Percentiles rank a stretch among this genome's conserved stretches.
phyloP scores from a whole-genome alignment of 2,113 vertebrate species.

The Ardeotis arabs region DNA sequence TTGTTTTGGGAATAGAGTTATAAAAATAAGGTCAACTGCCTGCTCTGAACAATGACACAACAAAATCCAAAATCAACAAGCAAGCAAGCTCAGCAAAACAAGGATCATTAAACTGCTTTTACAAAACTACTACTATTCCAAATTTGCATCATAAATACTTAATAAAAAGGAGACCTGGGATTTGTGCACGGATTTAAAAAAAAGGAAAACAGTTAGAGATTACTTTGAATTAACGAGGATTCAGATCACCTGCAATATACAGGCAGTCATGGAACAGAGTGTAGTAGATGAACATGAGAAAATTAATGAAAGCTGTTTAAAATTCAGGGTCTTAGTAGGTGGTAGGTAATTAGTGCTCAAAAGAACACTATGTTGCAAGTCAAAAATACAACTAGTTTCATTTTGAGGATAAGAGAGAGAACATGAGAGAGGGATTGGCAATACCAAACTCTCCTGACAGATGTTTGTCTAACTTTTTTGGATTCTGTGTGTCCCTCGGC shows the following conservation, averaged over 20 bases:
- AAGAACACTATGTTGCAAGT: neutral
- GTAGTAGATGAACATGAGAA: neutral
- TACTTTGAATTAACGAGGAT: neutral
- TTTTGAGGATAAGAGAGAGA: neutral
- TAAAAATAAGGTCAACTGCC: neutral
- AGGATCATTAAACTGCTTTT: neutral
- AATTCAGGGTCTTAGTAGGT: neutral
- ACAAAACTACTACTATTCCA: neutral
- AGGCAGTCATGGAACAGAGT: neutral
- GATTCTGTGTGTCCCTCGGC: too few relatives aligned
- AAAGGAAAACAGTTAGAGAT: neutral
- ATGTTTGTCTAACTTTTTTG: neutral
- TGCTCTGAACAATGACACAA: neutral
- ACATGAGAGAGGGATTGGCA: fast-evolving
- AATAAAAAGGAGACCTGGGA: neutral
- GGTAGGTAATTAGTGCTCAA: neutral
- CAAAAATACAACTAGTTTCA: neutral
- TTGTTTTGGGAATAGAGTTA: constrained; percentile 1
- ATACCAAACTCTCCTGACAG: neutral
- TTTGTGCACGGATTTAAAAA: neutral
- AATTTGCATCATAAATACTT: neutral
- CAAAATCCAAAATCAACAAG: neutral
- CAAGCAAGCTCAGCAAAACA: neutral
- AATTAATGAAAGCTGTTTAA: neutral
- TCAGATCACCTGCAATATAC: neutral